These are phyloP conservation scores for Tenthredo amoena DNA, from an alignment of 2,888 invertebrate species.

Conservation along the genomic window DNA sequence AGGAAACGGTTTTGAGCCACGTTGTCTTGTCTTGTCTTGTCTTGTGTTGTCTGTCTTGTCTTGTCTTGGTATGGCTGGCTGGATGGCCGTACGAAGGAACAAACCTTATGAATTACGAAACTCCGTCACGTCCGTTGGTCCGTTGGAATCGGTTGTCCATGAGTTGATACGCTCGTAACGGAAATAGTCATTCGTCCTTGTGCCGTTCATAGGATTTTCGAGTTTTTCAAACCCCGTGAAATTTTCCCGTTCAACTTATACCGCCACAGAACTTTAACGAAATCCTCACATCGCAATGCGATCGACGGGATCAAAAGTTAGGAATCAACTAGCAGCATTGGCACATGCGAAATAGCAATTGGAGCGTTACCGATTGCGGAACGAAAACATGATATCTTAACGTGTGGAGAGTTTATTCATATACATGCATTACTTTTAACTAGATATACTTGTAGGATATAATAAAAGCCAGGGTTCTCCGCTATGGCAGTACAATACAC, in stretches of 20 bases:
- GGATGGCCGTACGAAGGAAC: constrained; percentile 28
- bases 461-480: background rate
- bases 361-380: constrained; percentile 50
- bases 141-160: constrained; percentile 47
- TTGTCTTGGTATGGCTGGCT: constrained; percentile 29
- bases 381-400: constrained; percentile 38
- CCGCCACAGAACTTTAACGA: background rate
- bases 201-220: background rate
- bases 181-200: constrained; percentile 46
- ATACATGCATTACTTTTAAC: background rate
- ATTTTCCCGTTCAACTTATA: background rate
- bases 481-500: constrained; percentile 35
- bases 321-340: constrained; percentile 23
- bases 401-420: constrained; percentile 25
- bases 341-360: constrained; percentile 34
- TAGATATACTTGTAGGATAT: background rate
- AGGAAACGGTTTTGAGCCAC: constrained; percentile 37
- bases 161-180: constrained; percentile 25
- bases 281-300: background rate
- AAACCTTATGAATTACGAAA: constrained; percentile 31
- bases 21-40: constrained; percentile 31
- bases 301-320: background rate
- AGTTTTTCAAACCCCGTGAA: background rate
- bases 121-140: constrained; percentile 48
- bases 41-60: constrained; percentile 27